Percentiles rank a stretch among this genome's conserved stretches.
phyloP scores from a whole-genome alignment of 2,888 invertebrate genomes.

The Bruchidius siliquastri region DNA sequence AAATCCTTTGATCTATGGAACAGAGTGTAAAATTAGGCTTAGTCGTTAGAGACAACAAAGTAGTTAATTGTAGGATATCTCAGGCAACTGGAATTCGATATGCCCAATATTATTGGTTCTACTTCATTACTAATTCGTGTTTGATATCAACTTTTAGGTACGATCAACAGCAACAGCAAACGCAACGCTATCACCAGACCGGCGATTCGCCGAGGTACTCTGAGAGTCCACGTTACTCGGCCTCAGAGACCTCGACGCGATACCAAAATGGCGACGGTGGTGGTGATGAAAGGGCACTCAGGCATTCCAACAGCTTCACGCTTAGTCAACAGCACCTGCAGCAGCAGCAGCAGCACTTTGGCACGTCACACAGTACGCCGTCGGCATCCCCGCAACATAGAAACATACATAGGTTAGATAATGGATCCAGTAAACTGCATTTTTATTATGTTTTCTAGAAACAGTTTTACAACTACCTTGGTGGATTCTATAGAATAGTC shows the following conservation, averaged over 20 bases:
- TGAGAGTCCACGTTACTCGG: slow-evolving; percentile 31
- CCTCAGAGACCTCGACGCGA: slow-evolving; percentile 21
- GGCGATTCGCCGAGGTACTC: slow-evolving; percentile 25
- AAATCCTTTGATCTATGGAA: too few relatives aligned
- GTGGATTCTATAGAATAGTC: too few relatives aligned
- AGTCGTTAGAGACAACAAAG: too few relatives aligned
- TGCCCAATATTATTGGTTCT: too few relatives aligned
- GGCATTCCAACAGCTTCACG: slow-evolving; percentile 55
- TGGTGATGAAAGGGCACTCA: slow-evolving; percentile 45
- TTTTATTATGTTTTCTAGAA: too few relatives aligned
- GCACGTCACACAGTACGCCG: slow-evolving; percentile 50
- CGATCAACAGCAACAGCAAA: slow-evolving; percentile 11
- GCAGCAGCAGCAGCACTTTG: slow-evolving; percentile 50
- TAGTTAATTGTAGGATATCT: too few relatives aligned
- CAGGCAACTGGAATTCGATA: too few relatives aligned
- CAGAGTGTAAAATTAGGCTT: too few relatives aligned
- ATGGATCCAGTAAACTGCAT: too few relatives aligned
- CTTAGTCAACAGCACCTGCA: slow-evolving; percentile 49
- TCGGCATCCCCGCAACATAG: slow-evolving; percentile 65
- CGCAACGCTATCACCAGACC: slow-evolving; percentile 13
- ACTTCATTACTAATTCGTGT: background rate
- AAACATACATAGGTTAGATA: slow-evolving; percentile 45
- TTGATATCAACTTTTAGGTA: slow-evolving; percentile 5
- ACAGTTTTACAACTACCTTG: too few relatives aligned
- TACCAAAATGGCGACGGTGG: slow-evolving; percentile 35